Percentiles rank a stretch among this genome's conserved stretches.
Evolutionary conservation across 2,797 vertebrate genomes (phyloP).

Genomic region (Odontamblyopus lacepedii): DNA sequence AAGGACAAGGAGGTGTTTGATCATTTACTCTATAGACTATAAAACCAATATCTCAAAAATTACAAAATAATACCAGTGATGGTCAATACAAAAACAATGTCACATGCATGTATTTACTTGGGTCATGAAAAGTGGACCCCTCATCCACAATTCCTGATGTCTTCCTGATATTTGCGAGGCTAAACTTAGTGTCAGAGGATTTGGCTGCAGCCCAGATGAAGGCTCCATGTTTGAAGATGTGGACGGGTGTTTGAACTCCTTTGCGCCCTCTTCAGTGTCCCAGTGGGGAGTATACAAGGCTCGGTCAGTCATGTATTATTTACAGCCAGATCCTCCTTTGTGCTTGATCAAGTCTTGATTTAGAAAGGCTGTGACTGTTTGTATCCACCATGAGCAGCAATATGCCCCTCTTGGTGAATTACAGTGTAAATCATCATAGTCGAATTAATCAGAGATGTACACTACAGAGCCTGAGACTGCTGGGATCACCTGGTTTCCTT

Average conservation of each 20-base stretch:
- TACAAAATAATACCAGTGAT: not conserved
- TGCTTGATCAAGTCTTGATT: slow-evolving; percentile 74
- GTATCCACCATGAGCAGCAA: slow-evolving; percentile 13
- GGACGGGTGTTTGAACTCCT: slow-evolving; percentile 60
- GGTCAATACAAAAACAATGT: not conserved
- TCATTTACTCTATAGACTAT: not conserved
- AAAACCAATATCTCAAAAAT: not conserved
- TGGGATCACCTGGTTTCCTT: slow-evolving; percentile 39
- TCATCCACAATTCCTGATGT: slow-evolving; percentile 21
- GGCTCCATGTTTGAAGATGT: slow-evolving; percentile 61
- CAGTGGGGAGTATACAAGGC: slow-evolving; percentile 60
- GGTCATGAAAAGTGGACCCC: slow-evolving; percentile 10
- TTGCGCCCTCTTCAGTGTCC: slow-evolving; percentile 52
- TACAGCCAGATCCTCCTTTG: slow-evolving; percentile 65
- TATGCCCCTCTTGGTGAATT: slow-evolving; percentile 48
- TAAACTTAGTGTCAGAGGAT: slow-evolving; percentile 42
- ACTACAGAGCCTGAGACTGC: slow-evolving; percentile 24
- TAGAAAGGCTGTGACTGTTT: slow-evolving; percentile 57
- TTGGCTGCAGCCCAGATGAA: slow-evolving; percentile 51
- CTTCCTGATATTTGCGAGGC: slow-evolving; percentile 38
- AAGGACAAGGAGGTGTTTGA: too few relatives aligned
- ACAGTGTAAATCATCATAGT: slow-evolving; percentile 17
- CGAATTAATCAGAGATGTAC: slow-evolving; percentile 11
- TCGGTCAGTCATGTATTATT: slow-evolving; percentile 76
- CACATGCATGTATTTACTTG: not conserved